These are phyloP conservation scores for Hypothenemus hampei DNA, from an alignment of 1,140 invertebrate genomes.

Conservation along the genomic window DNA sequence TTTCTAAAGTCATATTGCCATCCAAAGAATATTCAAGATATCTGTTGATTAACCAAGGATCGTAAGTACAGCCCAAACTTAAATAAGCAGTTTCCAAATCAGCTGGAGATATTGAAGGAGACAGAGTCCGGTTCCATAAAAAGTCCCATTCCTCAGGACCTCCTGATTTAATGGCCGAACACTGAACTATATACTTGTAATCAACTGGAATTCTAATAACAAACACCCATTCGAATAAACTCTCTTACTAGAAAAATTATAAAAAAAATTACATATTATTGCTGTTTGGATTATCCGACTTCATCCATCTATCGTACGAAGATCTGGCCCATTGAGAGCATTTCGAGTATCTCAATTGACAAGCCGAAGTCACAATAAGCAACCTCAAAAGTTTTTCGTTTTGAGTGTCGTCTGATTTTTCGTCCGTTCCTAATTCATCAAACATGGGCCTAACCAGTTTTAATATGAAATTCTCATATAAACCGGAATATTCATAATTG, in stretches of 20 bases:
- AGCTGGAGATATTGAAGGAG: slow-evolving; percentile 31
- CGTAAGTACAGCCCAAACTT: slow-evolving; percentile 39
- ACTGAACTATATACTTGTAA: slow-evolving; percentile 35
- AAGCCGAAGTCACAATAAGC: slow-evolving; percentile 34
- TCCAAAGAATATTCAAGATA: slow-evolving; percentile 37
- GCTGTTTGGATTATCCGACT: slow-evolving; percentile 30
- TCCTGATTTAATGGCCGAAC: slow-evolving; percentile 36
- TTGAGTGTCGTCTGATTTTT: slow-evolving; percentile 32
- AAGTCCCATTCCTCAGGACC: slow-evolving; percentile 40
- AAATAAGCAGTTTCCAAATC: slow-evolving; percentile 37
- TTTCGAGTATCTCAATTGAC: slow-evolving; percentile 33
- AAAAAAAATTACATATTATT: slow-evolving; percentile 36
- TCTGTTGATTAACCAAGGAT: slow-evolving; percentile 42
- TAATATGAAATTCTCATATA: slow-evolving; percentile 38
- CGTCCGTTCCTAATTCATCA: slow-evolving; percentile 32
- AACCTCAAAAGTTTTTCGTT: slow-evolving; percentile 37
- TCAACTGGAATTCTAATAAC: slow-evolving; percentile 35
- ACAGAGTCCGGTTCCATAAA: slow-evolving; percentile 36
- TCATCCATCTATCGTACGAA: slow-evolving; percentile 36
- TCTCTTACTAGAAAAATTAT: neutral
- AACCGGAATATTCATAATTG: slow-evolving; percentile 36
- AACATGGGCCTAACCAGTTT: slow-evolving; percentile 35
- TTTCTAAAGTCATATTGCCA: slow-evolving; percentile 39
- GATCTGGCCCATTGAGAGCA: slow-evolving; percentile 36
- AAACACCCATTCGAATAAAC: slow-evolving; percentile 2